Percentiles rank a stretch among this genome's conserved stretches.
Evolutionary conservation across 2,113 vertebrate genomes (phyloP).

Genomic region (Gymnobelideus leadbeateri): DNA sequence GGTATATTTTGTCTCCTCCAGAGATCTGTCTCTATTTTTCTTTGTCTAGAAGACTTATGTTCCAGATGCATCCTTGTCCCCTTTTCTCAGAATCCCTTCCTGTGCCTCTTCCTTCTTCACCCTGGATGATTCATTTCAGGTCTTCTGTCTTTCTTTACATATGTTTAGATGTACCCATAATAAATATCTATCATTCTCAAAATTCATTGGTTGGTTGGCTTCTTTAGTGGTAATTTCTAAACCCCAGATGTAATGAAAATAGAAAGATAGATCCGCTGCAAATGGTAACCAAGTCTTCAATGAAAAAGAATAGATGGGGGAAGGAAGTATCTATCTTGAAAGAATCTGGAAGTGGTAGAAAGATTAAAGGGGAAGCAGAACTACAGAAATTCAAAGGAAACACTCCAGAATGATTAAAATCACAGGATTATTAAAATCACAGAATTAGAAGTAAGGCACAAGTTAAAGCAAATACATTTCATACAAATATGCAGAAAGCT

Average conservation of each 20-base stretch:
- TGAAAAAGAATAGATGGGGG: not conserved
- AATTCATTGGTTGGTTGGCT: not conserved
- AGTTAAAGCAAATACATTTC: conserved; percentile 64
- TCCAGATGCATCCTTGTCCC: not conserved
- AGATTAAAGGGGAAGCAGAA: no score
- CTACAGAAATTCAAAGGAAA: conserved; percentile 66
- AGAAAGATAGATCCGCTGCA: not conserved
- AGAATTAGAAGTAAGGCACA: conserved; percentile 55
- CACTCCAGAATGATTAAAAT: conserved; percentile 73
- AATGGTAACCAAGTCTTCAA: not conserved
- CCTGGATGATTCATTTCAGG: not conserved
- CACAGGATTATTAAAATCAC: conserved; percentile 74
- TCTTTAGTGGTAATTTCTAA: not conserved
- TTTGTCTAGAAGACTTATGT: not conserved
- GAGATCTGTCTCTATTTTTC: not conserved
- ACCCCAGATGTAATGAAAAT: not conserved
- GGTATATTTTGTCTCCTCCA: not conserved
- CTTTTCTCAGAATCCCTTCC: not conserved
- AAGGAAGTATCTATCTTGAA: not conserved
- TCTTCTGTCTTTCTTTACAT: not conserved
- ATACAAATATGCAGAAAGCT: conserved; percentile 18
- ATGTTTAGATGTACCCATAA: not conserved
- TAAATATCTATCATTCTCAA: not conserved
- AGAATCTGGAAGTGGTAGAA: not conserved
- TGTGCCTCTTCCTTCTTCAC: not conserved